Evolutionary conservation across 2,797 vertebrate genomes (phyloP).

Genomic region (Cygnus olor): DNA sequence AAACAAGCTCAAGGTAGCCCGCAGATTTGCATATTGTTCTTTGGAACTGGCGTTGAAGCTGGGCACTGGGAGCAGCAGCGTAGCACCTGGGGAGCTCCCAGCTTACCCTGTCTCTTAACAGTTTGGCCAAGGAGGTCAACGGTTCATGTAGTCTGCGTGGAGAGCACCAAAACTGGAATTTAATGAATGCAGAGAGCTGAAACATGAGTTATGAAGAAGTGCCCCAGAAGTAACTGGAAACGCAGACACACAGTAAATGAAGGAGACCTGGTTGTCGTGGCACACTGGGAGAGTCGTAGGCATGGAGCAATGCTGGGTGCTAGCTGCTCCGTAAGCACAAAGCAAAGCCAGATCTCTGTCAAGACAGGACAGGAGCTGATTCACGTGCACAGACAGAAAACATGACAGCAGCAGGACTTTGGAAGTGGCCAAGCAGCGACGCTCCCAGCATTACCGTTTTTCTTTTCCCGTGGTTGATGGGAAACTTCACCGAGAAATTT

Average conservation of each 20-base stretch:
- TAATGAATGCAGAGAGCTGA: background rate
- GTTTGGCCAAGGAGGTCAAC: background rate
- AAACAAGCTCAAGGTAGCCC: constrained; percentile 25
- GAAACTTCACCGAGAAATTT: background rate
- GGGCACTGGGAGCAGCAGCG: background rate
- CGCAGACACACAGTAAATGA: accelerated
- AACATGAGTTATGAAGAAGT: background rate
- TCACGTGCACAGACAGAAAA: background rate
- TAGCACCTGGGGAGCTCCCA: background rate
- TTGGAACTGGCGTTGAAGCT: background rate
- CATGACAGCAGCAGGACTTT: background rate
- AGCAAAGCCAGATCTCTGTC: background rate
- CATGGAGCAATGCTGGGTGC: background rate
- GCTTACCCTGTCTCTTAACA: background rate
- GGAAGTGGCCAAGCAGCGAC: background rate
- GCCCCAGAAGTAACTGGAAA: constrained; percentile 20
- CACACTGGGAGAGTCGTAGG: background rate
- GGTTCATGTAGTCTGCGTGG: background rate
- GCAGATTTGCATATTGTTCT: constrained; percentile 39
- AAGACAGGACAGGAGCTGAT: background rate
- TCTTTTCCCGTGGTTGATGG: background rate
- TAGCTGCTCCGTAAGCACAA: background rate
- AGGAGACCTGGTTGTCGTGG: background rate
- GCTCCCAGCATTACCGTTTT: background rate
- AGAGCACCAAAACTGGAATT: background rate